Evolutionary conservation across 2,797 vertebrate species (phyloP), one percentile per base, ranked within the genome.

Genomic region (Characodon lateralis): DNA sequence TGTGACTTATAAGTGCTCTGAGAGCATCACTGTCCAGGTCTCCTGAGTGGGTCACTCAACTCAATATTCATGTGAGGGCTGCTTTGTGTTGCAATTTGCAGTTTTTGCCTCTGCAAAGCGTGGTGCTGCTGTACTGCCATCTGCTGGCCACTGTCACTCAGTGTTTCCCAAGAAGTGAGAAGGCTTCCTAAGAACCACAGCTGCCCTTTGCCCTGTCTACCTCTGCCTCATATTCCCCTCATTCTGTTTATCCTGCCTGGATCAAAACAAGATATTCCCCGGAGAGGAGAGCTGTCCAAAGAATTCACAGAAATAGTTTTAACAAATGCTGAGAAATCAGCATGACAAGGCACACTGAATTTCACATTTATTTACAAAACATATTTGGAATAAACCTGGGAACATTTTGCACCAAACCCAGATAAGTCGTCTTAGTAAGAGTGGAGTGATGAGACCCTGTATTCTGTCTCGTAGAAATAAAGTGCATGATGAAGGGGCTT

Each of bases 1-100:
- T 85, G 86, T 85, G 90, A 85, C 78, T 87, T 83, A 68, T 6
- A 26, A 61, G 82, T 71, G 86, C 89, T 92, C 89, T 82, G 66
- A 82, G 65, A 87, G 84, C 91, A 89, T 90, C 83, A 63, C 83
- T 88, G 90, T 81, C 85, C 91, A 78, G 86, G 87, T 93, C 92
- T 93, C 88, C 80, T 61, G 90, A 91, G 92, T 82, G 51, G 90
- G 88, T 91, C 89, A 88, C 78, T 89, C 83, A 51, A 51, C 87
- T 87, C 85, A 81, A 78, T 76, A 81, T 89, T 88, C 83, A 84
- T 76, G 83, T 53, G 31, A 71, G 73, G 53, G 31, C 0, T 3
- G 73, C 77, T 41, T 35, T 59, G 55, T 76, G 78, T 69, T 20
- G 46, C 68, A 35, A 65, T 31, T 75, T 71, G 59, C 73, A 48